Evolutionary conservation across 2,113 vertebrate genomes (phyloP).

Genomic region (Pteruthius melanotis): DNA sequence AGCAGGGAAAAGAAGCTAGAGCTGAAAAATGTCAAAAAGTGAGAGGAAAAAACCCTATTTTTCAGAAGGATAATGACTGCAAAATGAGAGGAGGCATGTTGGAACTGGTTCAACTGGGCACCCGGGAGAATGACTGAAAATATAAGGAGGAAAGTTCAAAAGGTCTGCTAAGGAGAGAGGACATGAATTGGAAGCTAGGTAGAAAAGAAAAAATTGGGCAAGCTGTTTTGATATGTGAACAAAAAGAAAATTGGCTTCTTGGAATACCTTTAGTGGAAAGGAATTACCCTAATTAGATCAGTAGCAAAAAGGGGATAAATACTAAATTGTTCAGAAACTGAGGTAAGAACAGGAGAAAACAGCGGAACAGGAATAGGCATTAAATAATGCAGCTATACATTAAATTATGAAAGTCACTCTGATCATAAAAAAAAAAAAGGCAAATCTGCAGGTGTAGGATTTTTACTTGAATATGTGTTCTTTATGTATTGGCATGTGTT

Average conservation of each 20-base stretch:
- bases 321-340: neutral
- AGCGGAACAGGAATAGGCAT: neutral
- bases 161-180: neutral
- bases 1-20: neutral
- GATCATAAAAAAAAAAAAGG: neutral
- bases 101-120: neutral
- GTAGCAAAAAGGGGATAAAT: neutral
- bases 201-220: neutral
- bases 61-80: neutral
- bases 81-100: neutral
- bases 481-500: constrained; percentile 54
- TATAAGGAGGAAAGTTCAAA: neutral
- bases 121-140: neutral
- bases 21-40: neutral
- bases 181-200: neutral
- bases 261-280: neutral
- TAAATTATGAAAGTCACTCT: neutral
- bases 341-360: neutral
- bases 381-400: neutral
- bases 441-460: neutral
- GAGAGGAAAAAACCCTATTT: neutral
- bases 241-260: neutral
- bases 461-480: neutral
- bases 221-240: neutral
- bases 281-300: neutral